Evolutionary conservation across 1,140 invertebrate species (phyloP), one percentile per base, ranked within the genome.

Genomic region (Leptinotarsa undecemlineata): DNA sequence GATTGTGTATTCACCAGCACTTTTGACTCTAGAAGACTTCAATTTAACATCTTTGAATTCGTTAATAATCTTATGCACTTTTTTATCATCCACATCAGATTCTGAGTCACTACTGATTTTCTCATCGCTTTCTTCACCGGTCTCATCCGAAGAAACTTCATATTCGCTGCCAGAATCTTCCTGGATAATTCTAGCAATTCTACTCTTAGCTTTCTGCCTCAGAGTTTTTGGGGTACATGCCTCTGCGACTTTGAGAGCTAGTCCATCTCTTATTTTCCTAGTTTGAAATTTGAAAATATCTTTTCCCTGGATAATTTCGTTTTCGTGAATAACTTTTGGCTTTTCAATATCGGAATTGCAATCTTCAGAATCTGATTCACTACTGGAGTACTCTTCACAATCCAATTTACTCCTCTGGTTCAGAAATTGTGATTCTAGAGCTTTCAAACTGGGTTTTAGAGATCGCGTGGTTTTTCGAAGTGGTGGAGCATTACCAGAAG

Each of bases 1-100:
- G 14, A 90, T 87, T 72, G 89, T 87, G 79, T 89, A 91, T n/a
- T 82, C 79, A 48, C 72, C 76, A 4, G 74, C 70, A n/a, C 61
- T 42, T 69, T 74, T 79, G 20, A 66, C 51, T 72, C 48, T 71
- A 26, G 74, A 64, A 70, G 33, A 69, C n/a, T n/a, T 60, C 26
- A 67, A 61, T 42, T 69, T 74, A 14, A 66, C 64, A 71, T 75
- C 67, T 19, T 17, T 33, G 48, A 72, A 75, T 57, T 74, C 23
- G 15, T 67, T 26, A 48, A 19, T 19, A 67, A 19, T 47, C 69
- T 23, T 33, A 64, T 71, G 42, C 23, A 42, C 33, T 17, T 26
- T 69, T 47, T 75, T 70, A 19, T 82, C 73, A 60, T 2, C 26
- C 4, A 23, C 47, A 67, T 73, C 47, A 72, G 67, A 48, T 23